phyloP scores from a whole-genome alignment of 2,888 invertebrate genomes.

The Campoplex nolae region DNA sequence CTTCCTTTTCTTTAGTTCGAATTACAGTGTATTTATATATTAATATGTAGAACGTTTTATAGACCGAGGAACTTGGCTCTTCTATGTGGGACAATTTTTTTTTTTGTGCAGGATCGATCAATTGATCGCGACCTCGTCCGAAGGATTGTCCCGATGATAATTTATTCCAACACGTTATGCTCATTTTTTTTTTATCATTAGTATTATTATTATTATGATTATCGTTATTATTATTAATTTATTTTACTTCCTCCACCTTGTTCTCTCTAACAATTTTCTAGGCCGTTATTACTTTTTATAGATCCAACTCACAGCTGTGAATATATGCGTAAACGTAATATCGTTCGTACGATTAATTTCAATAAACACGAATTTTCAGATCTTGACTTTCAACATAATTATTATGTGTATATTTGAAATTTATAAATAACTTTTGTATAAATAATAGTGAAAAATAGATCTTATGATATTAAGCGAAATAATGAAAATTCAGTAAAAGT shows the following conservation, averaged over 20 bases:
- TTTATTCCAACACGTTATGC: constrained; percentile 50
- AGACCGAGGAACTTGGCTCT: constrained; percentile 48
- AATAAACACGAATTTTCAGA: constrained; percentile 19
- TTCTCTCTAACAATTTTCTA: constrained; percentile 60
- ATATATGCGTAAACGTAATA: background rate
- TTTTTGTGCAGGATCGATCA: constrained; percentile 40
- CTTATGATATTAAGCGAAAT: background rate
- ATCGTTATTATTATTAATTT: no score
- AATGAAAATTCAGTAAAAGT: background rate
- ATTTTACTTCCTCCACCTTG: constrained; percentile 46
- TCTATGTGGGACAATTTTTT: constrained; percentile 12
- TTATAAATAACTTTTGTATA: background rate
- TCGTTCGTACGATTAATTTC: background rate
- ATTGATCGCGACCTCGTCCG: constrained; percentile 39
- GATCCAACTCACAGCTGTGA: constrained; percentile 22
- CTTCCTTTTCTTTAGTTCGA: constrained; percentile 1
- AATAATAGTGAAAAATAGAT: background rate
- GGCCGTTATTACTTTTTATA: constrained; percentile 67
- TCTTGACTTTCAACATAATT: background rate
- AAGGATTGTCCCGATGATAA: constrained; percentile 59
- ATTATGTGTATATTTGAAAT: background rate
- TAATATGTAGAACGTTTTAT: constrained; percentile 14
- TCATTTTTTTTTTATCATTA: background rate
- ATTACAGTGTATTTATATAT: constrained; percentile 15
- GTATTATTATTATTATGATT: no score